phyloP scores from a whole-genome alignment of 2,888 invertebrate species.

The Spodoptera picta region DNA sequence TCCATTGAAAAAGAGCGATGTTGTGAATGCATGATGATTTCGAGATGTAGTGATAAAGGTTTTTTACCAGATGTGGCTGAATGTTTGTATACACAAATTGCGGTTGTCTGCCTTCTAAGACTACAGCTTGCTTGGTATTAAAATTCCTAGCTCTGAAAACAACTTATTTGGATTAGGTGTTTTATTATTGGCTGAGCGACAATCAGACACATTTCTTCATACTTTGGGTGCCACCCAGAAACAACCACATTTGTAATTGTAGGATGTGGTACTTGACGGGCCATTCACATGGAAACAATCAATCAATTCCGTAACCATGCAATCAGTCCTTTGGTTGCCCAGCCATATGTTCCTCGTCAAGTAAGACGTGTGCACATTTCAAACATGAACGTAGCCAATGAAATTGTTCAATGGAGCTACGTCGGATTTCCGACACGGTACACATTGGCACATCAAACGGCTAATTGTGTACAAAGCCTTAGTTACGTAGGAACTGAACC shows the following conservation, averaged over 20 bases:
- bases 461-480: constrained; percentile 10
- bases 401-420: constrained; percentile 22
- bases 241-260: not conserved
- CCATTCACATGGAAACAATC: not conserved
- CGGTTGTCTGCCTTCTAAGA: too few species aligned
- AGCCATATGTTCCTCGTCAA: not conserved
- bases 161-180: too few species aligned
- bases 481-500: not conserved
- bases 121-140: too few species aligned
- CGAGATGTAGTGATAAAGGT: too few species aligned
- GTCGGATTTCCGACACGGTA: constrained; percentile 22
- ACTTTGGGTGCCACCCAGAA: too few species aligned
- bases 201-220: too few species aligned
- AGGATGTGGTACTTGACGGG: not conserved
- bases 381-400: constrained; percentile 14
- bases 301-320: not conserved
- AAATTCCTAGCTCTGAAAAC: too few species aligned
- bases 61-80: too few species aligned
- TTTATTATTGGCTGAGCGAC: too few species aligned
- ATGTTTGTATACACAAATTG: too few species aligned
- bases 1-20: too few species aligned
- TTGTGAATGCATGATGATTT: too few species aligned
- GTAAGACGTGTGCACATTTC: constrained; percentile 11
- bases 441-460: constrained; percentile 35
- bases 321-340: not conserved